These are phyloP conservation scores for Porites lutea DNA, from an alignment of 64 coral and sea anemone genomes.

Conservation along the genomic window DNA sequence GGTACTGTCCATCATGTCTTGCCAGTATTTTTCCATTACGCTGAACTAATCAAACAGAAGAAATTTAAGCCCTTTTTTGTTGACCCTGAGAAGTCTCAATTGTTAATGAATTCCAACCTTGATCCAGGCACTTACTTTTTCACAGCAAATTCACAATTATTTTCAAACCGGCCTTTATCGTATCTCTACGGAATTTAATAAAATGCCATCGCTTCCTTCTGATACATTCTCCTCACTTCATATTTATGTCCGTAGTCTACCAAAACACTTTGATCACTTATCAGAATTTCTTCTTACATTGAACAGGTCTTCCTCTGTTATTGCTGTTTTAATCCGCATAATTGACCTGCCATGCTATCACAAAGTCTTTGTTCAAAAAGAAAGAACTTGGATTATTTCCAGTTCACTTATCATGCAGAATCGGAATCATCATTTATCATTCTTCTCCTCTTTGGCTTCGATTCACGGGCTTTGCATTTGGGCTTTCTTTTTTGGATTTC, in stretches of 20 bases:
- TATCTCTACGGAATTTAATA: no score
- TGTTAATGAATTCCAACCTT: constrained; percentile 68
- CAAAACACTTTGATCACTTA: no score
- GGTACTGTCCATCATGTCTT: no score
- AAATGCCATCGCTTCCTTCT: no score
- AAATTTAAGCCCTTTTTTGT: constrained; percentile 64
- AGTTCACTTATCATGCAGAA: constrained; percentile 5
- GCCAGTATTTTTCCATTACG: no score
- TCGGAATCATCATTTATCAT: neutral
- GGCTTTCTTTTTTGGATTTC: constrained; percentile 2
- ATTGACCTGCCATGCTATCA: no score
- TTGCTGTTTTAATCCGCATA: no score
- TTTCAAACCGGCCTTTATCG: no score
- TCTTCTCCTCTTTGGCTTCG: constrained; percentile 12
- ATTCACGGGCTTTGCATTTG: neutral
- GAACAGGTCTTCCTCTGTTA: no score
- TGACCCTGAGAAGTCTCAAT: constrained; percentile 51
- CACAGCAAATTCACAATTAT: constrained; percentile 4
- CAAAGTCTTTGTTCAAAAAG: neutral
- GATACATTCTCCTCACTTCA: no score
- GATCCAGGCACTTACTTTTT: constrained; percentile 42
- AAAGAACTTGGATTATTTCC: neutral
- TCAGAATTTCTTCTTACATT: no score
- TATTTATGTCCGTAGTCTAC: no score
- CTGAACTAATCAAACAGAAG: constrained; percentile 17